Conservation (phyloP, 2,797 vertebrate genomes). For the Falco rusticolus region DNA sequence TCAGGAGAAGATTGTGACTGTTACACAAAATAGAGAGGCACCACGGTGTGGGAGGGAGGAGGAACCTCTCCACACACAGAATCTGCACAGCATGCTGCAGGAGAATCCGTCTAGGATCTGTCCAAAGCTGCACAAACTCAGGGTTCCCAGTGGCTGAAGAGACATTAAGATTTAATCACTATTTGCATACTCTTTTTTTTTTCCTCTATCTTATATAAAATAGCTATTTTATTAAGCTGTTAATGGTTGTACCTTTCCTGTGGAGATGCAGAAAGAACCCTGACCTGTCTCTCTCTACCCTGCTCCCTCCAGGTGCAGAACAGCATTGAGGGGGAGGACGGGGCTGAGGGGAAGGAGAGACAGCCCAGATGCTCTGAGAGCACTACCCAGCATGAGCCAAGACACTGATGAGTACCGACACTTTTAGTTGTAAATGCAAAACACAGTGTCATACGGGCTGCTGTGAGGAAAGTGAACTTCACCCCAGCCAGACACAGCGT, state of each 20-base stretch:
- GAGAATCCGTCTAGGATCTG: no score
- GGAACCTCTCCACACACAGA: no score
- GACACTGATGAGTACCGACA: background rate
- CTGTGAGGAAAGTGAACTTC: background rate
- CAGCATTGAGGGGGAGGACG: no score
- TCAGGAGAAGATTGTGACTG: no score
- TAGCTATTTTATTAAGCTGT: background rate
- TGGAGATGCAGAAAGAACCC: background rate
- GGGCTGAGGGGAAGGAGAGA: no score
- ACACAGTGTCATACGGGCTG: background rate
- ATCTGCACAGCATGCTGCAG: no score
- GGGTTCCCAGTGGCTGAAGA: background rate
- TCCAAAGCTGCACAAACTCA: fast-evolving
- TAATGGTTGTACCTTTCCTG: background rate
- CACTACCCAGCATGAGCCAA: background rate
- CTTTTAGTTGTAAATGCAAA: background rate
- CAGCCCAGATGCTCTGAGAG: no score
- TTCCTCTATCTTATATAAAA: background rate
- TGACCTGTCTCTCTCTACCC: no score
- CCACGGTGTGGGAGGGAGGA: no score
- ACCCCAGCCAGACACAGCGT: background rate
- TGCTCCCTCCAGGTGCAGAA: no score
- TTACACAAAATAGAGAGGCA: no score
- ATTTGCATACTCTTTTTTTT: background rate
- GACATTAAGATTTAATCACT: no score